Evolutionary conservation across 2,888 invertebrate species (phyloP).

Genomic region (Cheiracanthium punctorium): DNA sequence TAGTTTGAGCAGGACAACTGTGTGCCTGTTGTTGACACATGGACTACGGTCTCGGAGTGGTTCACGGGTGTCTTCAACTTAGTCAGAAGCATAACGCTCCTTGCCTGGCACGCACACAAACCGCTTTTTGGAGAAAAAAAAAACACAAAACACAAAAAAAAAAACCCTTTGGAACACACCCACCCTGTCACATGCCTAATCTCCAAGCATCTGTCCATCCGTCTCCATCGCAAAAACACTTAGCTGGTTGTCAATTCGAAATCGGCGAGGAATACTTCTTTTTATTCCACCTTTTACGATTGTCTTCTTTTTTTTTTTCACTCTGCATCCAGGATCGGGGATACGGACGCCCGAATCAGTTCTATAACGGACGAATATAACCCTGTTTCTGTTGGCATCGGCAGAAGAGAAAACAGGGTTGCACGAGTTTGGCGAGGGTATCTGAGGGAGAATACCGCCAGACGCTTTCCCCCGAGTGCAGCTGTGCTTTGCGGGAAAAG

Average conservation of each 20-base stretch:
- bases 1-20: conserved; percentile 39
- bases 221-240: not conserved
- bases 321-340: not conserved
- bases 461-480: not conserved
- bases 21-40: conserved; percentile 51
- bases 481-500: not conserved
- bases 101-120: not conserved
- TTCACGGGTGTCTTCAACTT: not conserved
- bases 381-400: conserved; percentile 54
- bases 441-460: not conserved
- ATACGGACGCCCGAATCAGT: not conserved
- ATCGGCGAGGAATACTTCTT: not conserved
- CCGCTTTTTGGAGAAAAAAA: not conserved
- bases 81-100: not conserved
- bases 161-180: not conserved
- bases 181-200: no score
- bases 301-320: no score
- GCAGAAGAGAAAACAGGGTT: conserved; percentile 41
- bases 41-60: conserved; percentile 16
- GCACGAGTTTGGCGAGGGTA: conserved; percentile 11
- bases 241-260: not conserved
- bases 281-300: no score
- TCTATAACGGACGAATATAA: conserved; percentile 23
- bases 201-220: no score
- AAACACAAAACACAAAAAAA: no score